Evolutionary conservation across 2,888 invertebrate species (phyloP).

Genomic region (Stictocephala bisonia): DNA sequence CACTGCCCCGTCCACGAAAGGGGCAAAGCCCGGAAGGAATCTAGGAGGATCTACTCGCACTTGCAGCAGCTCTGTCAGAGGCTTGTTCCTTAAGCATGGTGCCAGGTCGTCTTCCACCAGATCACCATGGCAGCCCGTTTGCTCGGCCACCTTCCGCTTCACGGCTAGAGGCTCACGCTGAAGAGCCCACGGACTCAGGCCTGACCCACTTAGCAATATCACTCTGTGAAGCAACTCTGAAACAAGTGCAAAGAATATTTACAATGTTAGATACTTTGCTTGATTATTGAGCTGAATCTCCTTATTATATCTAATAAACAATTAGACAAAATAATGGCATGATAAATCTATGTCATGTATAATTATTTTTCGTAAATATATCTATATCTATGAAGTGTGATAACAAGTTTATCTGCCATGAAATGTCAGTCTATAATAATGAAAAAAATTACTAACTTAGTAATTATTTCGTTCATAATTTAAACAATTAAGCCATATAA

Average conservation of each 20-base stretch:
- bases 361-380: too few relatives aligned
- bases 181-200: constrained; percentile 91
- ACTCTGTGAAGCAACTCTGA: constrained; percentile 88
- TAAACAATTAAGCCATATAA: too few relatives aligned
- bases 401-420: too few relatives aligned
- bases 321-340: too few relatives aligned
- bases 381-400: too few relatives aligned
- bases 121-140: constrained; percentile 85
- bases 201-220: constrained; percentile 89
- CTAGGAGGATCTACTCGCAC: constrained; percentile 83
- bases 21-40: constrained; percentile 92
- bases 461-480: too few relatives aligned
- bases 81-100: constrained; percentile 83
- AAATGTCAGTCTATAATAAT: too few relatives aligned
- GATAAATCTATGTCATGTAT: too few relatives aligned
- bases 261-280: too few relatives aligned
- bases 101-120: constrained; percentile 85
- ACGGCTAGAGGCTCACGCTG: constrained; percentile 85
- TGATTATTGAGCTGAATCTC: too few relatives aligned
- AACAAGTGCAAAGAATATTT: constrained; percentile 65
- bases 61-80: constrained; percentile 72
- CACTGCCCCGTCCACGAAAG: constrained; percentile 92
- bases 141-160: constrained; percentile 83
- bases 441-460: too few relatives aligned
- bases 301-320: too few relatives aligned